phyloP scores from a whole-genome alignment of 2,113 vertebrate species.

The Hyaena hyaena region DNA sequence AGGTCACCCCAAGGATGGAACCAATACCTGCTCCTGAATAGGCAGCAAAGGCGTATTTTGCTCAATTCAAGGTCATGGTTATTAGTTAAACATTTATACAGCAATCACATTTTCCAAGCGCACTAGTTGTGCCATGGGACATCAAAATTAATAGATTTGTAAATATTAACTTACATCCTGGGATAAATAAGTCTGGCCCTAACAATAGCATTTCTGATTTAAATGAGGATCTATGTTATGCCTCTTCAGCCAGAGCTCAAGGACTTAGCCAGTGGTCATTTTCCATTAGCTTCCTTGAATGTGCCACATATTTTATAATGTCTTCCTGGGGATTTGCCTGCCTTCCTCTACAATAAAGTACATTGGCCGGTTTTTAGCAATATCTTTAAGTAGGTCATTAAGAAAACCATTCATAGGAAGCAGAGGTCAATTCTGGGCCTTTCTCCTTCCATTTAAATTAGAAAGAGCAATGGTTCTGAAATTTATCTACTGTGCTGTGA shows the following conservation, averaged over 20 bases:
- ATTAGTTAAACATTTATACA: neutral
- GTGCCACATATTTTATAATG: conserved; percentile 29
- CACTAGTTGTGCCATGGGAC: neutral
- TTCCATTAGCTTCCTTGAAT: neutral
- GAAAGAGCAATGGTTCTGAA: conserved; percentile 56
- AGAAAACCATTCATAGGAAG: conserved; percentile 60
- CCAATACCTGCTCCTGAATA: neutral
- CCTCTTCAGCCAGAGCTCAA: neutral
- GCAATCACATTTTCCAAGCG: neutral
- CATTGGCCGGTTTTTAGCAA: conserved; percentile 69
- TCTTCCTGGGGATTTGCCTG: conserved; percentile 34
- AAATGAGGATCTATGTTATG: neutral
- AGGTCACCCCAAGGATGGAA: neutral
- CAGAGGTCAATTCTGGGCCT: conserved; percentile 71
- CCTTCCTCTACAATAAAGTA: conserved; percentile 46
- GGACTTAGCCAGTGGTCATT: neutral
- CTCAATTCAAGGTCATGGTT: neutral
- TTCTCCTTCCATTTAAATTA: conserved; percentile 73
- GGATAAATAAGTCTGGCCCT: neutral
- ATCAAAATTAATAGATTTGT: neutral
- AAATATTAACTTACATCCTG: neutral
- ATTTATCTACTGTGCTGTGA: conserved; percentile 68
- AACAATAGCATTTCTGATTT: neutral
- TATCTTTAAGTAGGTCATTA: conserved; percentile 80
- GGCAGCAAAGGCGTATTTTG: neutral